Evolutionary conservation across 1,140 invertebrate genomes (phyloP).

Genomic region (Capitella teleta): DNA sequence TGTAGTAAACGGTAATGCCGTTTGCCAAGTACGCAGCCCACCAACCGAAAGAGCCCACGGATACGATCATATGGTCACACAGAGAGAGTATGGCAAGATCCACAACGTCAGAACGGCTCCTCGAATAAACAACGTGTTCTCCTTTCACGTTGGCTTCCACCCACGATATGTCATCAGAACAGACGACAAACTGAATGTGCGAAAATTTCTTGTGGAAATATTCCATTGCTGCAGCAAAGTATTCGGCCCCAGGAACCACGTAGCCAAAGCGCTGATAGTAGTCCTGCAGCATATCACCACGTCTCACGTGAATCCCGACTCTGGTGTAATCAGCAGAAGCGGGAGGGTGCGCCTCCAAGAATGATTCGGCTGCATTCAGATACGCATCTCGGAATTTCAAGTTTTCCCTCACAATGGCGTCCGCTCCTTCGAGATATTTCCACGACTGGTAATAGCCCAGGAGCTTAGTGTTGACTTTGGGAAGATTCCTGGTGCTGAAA

Average conservation of each 20-base stretch:
- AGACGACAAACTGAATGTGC: slow-evolving; percentile 8
- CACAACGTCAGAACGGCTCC: background rate
- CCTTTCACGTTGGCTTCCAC: background rate
- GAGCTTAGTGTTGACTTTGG: background rate
- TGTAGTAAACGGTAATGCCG: slow-evolving; percentile 16
- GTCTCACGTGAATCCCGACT: slow-evolving; percentile 11
- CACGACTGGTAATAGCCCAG: slow-evolving; percentile 6
- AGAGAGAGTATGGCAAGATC: slow-evolving; percentile 52
- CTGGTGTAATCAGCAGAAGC: slow-evolving; percentile 1
- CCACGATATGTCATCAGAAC: slow-evolving; percentile 10
- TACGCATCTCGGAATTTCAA: slow-evolving; percentile 3
- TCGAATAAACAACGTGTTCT: slow-evolving; percentile 1
- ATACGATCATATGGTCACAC: slow-evolving; percentile 56
- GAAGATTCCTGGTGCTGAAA: background rate
- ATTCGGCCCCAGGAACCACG: slow-evolving; percentile 2
- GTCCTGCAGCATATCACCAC: slow-evolving; percentile 7
- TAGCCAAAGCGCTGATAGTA: slow-evolving; percentile 4
- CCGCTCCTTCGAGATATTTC: slow-evolving; percentile 1
- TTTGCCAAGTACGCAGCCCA: slow-evolving; percentile 49
- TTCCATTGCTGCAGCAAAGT: slow-evolving; percentile 3
- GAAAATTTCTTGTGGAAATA: slow-evolving; percentile 5
- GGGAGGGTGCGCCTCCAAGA: background rate
- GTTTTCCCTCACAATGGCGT: background rate
- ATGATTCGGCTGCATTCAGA: background rate
- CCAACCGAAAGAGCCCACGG: slow-evolving; percentile 56